Evolutionary conservation across 2,113 vertebrate species (phyloP).

Genomic region (Mus musculus): GRCm39 chr4:118869501-118870000

Average conservation of each 20-base stretch:
- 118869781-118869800: neutral
- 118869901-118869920: too few species aligned
- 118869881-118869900: too few species aligned
- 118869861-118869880: too few species aligned
- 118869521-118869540: neutral
- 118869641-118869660: neutral
- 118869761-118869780: accelerated
- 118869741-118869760: neutral
- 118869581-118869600: neutral
- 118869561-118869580: neutral
- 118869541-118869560: neutral
- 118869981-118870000: too few species aligned
- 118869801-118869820: too few species aligned
- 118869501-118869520: neutral
- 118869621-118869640: neutral
- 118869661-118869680: neutral
- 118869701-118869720: neutral
- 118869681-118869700: neutral
- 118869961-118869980: too few species aligned
- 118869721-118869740: neutral
- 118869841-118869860: too few species aligned
- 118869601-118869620: neutral
- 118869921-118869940: too few species aligned
- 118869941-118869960: too few species aligned
- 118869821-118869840: neutral